A percentile compares a stretch with the other conserved stretches of the same genome.
phyloP scores from a whole-genome alignment of 2,797 vertebrate species.

The Harpagifer antarcticus region DNA sequence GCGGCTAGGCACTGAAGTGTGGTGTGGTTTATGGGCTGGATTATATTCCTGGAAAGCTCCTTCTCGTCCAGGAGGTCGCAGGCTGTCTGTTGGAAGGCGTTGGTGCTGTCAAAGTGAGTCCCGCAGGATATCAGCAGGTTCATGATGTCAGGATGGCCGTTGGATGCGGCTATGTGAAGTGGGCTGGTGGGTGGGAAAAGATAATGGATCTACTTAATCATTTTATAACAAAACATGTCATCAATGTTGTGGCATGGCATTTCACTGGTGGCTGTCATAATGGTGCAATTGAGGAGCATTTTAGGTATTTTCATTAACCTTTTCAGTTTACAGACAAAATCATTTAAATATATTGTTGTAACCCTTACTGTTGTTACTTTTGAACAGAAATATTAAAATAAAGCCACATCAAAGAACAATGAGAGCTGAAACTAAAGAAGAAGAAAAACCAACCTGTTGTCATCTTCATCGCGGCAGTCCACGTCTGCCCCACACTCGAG shows the following conservation, averaged over 20 bases:
- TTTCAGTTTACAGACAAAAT: no score
- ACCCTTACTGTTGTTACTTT: not conserved
- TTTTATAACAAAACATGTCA: not conserved
- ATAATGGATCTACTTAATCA: not conserved
- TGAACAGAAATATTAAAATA: not conserved
- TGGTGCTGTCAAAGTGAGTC: slow-evolving; percentile 98
- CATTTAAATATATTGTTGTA: not conserved
- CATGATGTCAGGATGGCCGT: slow-evolving; percentile 99
- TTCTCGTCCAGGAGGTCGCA: slow-evolving; percentile 97
- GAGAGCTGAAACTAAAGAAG: not conserved
- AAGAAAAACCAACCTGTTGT: slow-evolving; percentile 86
- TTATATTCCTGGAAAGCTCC: slow-evolving; percentile 96
- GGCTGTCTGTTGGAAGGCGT: slow-evolving; percentile 93
- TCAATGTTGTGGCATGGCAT: not conserved
- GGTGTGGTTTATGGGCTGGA: slow-evolving; percentile 98
- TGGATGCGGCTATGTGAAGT: slow-evolving; percentile 95
- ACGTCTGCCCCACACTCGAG: slow-evolving; percentile 97
- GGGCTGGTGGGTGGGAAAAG: slow-evolving; percentile 76
- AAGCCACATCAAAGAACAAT: not conserved
- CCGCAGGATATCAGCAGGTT: slow-evolving; percentile 96
- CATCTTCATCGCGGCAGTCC: slow-evolving; percentile 93
- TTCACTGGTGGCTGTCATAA: not conserved
- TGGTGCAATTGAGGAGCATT: not conserved
- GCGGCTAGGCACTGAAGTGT: slow-evolving; percentile 98
- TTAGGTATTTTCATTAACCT: not conserved